phyloP scores from a whole-genome alignment of 2,113 vertebrate species.

The Colossoma macropomum region DNA sequence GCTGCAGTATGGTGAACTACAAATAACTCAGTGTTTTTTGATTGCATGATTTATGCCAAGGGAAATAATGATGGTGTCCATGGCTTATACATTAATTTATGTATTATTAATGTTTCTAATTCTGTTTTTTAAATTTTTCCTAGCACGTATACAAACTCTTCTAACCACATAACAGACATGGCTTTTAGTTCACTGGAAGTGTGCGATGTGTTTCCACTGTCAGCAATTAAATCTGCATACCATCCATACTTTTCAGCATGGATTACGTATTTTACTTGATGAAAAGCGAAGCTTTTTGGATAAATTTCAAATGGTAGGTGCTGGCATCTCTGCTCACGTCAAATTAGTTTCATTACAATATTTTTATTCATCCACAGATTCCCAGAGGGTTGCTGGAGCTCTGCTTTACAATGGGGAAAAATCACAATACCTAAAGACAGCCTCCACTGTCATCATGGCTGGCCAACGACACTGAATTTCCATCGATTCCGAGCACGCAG shows the following conservation, averaged over 20 bases:
- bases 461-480: constrained; percentile 74
- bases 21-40: constrained; percentile 13
- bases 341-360: not conserved
- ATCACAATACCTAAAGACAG: constrained; percentile 68
- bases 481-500: constrained; percentile 68
- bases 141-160: too few species aligned
- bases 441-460: constrained; percentile 68
- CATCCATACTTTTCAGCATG: not conserved
- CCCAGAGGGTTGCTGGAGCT: constrained; percentile 62
- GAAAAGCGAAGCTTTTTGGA: not conserved
- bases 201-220: not conserved
- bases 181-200: too few species aligned
- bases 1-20: not conserved
- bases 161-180: too few species aligned
- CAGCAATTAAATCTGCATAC: not conserved
- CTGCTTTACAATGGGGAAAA: constrained; percentile 72
- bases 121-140: not conserved
- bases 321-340: not conserved
- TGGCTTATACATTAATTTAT: not conserved
- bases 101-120: not conserved
- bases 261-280: too few species aligned
- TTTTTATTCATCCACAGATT: constrained; percentile 62
- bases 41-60: not conserved
- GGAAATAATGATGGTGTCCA: not conserved
- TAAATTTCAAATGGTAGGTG: not conserved